These are phyloP conservation scores for Lymantria dispar DNA, from an alignment of 2,888 invertebrate genomes.

Conservation along the genomic window DNA sequence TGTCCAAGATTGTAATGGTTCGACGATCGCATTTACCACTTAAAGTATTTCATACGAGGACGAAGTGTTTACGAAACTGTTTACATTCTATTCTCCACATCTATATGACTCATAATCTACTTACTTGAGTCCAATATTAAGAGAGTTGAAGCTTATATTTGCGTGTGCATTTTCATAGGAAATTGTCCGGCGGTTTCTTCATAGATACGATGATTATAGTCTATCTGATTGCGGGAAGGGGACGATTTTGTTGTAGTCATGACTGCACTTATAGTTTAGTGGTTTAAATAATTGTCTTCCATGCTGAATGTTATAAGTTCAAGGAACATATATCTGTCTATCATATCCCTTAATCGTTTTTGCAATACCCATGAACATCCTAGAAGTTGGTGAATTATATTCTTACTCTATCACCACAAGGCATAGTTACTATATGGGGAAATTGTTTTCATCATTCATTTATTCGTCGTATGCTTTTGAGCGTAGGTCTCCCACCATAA, in stretches of 20 bases:
- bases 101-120: not conserved
- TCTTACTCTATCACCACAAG: not conserved
- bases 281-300: not conserved
- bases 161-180: not conserved
- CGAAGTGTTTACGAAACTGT: constrained; percentile 34
- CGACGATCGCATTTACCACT: constrained; percentile 33
- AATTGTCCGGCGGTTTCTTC: constrained; percentile 13
- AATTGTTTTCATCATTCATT: no score
- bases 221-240: constrained; percentile 24
- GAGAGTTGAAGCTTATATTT: not conserved
- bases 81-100: constrained; percentile 31
- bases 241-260: constrained; percentile 23
- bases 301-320: no score
- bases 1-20: constrained; percentile 39
- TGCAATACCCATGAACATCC: not conserved
- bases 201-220: constrained; percentile 8
- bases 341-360: not conserved
- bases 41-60: constrained; percentile 41
- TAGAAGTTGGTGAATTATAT: not conserved
- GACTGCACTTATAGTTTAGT: not conserved
- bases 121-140: not conserved
- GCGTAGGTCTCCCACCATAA: no score
- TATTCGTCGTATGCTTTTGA: no score
- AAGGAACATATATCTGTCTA: no score
- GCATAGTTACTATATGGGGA: not conserved